Conservation (phyloP, 1,140 invertebrate genomes). For the Anoplophora glabripennis region DNA sequence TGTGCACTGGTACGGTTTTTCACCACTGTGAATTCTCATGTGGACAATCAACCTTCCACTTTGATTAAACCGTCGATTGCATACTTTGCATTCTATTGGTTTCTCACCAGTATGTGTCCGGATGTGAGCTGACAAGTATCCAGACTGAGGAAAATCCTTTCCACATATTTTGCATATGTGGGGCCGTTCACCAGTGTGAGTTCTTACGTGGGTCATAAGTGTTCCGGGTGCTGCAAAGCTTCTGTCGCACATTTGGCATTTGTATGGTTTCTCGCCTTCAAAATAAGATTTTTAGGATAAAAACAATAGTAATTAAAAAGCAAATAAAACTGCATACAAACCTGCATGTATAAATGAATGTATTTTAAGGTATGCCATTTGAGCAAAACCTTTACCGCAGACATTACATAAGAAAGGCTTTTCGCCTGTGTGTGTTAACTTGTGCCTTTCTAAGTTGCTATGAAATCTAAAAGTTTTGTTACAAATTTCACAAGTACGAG, state of each 20-base stretch:
- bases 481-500: slow-evolving; percentile 31
- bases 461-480: slow-evolving; percentile 35
- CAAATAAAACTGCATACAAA: slow-evolving; percentile 22
- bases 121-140: slow-evolving; percentile 50
- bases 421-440: slow-evolving; percentile 68
- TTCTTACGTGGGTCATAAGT: slow-evolving; percentile 35
- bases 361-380: slow-evolving; percentile 60
- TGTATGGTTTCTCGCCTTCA: slow-evolving; percentile 44
- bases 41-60: slow-evolving; percentile 42
- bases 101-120: slow-evolving; percentile 53
- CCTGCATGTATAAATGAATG: slow-evolving; percentile 53
- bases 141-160: slow-evolving; percentile 40
- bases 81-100: slow-evolving; percentile 51
- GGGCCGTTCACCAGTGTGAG: slow-evolving; percentile 52
- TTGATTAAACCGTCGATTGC: slow-evolving; percentile 57
- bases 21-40: slow-evolving; percentile 49
- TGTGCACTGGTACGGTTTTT: slow-evolving; percentile 40
- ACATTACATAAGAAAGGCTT: slow-evolving; percentile 71
- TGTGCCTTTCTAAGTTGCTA: slow-evolving; percentile 54
- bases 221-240: slow-evolving; percentile 32
- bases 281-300: slow-evolving; percentile 4
- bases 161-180: slow-evolving; percentile 46
- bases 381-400: slow-evolving; percentile 69
- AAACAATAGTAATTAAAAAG: neutral
- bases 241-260: slow-evolving; percentile 46